phyloP scores from a whole-genome alignment of 2,888 invertebrate genomes.

The Drosophila histrio region DNA sequence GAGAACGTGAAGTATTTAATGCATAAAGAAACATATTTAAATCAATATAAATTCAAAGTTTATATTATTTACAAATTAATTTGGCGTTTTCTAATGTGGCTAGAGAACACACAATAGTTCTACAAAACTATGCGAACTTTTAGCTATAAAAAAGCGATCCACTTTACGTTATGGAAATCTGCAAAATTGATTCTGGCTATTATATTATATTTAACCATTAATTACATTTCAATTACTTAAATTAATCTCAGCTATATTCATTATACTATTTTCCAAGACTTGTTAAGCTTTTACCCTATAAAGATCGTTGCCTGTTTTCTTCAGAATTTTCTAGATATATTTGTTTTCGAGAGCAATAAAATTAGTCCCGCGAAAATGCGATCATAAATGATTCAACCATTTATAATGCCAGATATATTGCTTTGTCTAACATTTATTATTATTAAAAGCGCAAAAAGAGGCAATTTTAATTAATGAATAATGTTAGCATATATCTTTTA shows the following conservation, averaged over 20 bases:
- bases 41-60: no score
- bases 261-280: neutral
- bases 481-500: constrained; percentile 2
- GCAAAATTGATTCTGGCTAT: no score
- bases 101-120: no score
- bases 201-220: no score
- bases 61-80: no score
- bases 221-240: no score
- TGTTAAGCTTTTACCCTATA: neutral
- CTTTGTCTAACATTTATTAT: constrained; percentile 20
- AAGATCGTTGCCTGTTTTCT: neutral
- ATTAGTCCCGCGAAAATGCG: neutral
- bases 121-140: no score
- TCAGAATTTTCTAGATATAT: neutral
- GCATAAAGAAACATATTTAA: no score
- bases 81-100: no score
- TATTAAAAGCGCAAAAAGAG: constrained; percentile 18
- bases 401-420: constrained; percentile 8
- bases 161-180: no score
- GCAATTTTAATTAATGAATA: constrained; percentile 39
- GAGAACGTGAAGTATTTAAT: no score
- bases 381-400: constrained; percentile 16
- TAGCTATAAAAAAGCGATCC: no score
- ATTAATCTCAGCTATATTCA: neutral
- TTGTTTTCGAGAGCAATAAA: constrained; percentile 3